Percentiles rank a stretch among this genome's conserved stretches.
These are phyloP conservation scores for Morpho helenor DNA, from an alignment of 2,888 invertebrate genomes.

Conservation along the genomic window DNA sequence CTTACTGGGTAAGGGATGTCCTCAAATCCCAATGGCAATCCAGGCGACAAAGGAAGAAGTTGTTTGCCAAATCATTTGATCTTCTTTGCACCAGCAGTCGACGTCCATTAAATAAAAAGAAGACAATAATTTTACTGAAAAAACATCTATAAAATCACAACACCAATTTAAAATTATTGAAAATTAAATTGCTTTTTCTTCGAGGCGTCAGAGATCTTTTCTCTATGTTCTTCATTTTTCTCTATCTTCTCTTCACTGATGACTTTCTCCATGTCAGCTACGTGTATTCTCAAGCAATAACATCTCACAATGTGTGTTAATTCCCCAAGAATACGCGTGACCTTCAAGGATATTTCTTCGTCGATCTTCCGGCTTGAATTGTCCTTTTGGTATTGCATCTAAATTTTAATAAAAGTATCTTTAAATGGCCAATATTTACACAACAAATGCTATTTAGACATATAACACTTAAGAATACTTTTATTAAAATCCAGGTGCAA, in stretches of 20 bases:
- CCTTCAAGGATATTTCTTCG: conserved; percentile 82
- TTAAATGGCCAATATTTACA: not conserved
- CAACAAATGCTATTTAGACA: not conserved
- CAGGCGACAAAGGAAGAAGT: too few relatives aligned
- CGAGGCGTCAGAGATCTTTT: not conserved
- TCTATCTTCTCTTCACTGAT: conserved; percentile 31
- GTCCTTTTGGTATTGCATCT: not conserved
- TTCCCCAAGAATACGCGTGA: conserved; percentile 99
- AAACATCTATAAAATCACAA: too few relatives aligned
- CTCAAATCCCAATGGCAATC: too few relatives aligned
- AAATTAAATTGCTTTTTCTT: not conserved
- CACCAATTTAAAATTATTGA: not conserved
- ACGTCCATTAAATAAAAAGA: too few relatives aligned
- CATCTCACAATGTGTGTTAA: conserved; percentile 96
- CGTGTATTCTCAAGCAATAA: conserved; percentile 99
- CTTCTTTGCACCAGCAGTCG: too few relatives aligned
- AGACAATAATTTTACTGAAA: too few relatives aligned
- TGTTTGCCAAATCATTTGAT: too few relatives aligned
- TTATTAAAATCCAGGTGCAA: too few relatives aligned
- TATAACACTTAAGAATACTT: too few relatives aligned
- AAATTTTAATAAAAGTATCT: not conserved
- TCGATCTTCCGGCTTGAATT: too few relatives aligned
- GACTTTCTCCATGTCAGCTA: conserved; percentile 89
- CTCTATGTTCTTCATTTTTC: not conserved
- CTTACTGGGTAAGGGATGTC: too few relatives aligned